These are phyloP conservation scores for Chamaea fasciata DNA, from an alignment of 2,113 vertebrate species.

Conservation along the genomic window DNA sequence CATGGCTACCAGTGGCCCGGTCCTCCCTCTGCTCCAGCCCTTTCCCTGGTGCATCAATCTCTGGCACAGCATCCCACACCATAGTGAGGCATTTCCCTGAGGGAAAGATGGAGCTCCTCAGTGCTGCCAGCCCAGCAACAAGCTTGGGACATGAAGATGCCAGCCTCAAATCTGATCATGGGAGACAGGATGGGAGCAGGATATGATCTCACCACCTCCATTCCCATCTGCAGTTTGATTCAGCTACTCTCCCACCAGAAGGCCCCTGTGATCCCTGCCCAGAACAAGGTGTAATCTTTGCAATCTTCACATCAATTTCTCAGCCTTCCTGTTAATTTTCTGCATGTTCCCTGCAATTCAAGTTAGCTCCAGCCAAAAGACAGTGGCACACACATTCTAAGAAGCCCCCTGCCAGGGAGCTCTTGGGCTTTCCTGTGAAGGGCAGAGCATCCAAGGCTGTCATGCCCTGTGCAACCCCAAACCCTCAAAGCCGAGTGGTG, in stretches of 20 bases:
- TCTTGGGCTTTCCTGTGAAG: not conserved
- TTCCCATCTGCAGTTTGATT: not conserved
- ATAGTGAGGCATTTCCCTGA: not conserved
- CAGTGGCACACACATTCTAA: not conserved
- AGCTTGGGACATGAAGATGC: not conserved
- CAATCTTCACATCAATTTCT: not conserved
- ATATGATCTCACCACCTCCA: not conserved
- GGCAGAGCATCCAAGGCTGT: not conserved
- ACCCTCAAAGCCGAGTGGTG: rapidly evolving
- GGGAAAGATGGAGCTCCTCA: not conserved
- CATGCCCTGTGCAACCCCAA: not conserved
- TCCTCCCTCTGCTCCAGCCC: not conserved
- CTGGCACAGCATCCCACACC: not conserved
- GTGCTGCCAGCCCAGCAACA: not conserved
- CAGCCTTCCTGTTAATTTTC: not conserved
- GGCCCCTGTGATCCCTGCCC: not conserved
- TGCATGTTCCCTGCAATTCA: not conserved
- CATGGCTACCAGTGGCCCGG: rapidly evolving
- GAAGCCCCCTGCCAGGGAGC: not conserved
- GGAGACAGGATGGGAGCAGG: not conserved
- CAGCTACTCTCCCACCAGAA: not conserved
- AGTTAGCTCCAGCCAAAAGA: not conserved
- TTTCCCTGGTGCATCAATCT: not conserved
- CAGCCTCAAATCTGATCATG: rapidly evolving
- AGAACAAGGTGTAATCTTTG: not conserved